Evolutionary conservation across 1,140 invertebrate genomes (phyloP).

Genomic region (Centruroides vittatus): DNA sequence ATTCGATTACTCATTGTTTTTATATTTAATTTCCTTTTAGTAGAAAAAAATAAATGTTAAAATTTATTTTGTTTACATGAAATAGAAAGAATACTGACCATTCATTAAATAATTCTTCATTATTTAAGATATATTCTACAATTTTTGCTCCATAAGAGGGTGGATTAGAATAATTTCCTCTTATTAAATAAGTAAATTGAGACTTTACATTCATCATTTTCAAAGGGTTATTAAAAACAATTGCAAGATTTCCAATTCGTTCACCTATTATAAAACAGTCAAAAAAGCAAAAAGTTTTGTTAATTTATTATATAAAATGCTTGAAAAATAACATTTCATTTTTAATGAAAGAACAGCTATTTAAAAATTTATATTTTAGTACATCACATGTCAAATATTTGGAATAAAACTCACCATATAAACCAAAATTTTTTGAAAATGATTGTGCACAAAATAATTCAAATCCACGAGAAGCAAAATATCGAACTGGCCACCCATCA

Average conservation of each 20-base stretch:
- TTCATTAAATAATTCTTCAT: constrained; percentile 57
- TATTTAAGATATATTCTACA: constrained; percentile 68
- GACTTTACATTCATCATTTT: constrained; percentile 53
- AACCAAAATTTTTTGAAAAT: constrained; percentile 95
- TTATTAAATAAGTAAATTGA: constrained; percentile 75
- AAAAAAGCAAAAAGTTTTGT: too few relatives aligned
- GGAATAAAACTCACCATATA: constrained; percentile 47
- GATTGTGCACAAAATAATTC: constrained; percentile 86
- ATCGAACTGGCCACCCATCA: constrained; percentile 82
- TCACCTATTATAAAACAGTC: constrained; percentile 39
- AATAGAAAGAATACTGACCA: constrained; percentile 37
- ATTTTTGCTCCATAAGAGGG: constrained; percentile 60
- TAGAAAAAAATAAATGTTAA: background rate
- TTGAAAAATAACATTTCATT: too few relatives aligned
- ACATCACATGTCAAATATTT: background rate
- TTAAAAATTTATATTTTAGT: background rate
- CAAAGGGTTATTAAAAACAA: constrained; percentile 51
- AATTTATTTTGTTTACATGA: background rate
- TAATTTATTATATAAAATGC: too few relatives aligned
- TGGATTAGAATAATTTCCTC: constrained; percentile 36
- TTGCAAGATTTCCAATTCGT: constrained; percentile 72
- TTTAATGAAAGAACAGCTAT: too few relatives aligned
- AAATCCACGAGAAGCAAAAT: constrained; percentile 66
- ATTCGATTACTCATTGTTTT: constrained; percentile 81
- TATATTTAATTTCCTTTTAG: constrained; percentile 46